Conservation (phyloP, 2,113 vertebrate species). For the Zootoca vivipara region DNA sequence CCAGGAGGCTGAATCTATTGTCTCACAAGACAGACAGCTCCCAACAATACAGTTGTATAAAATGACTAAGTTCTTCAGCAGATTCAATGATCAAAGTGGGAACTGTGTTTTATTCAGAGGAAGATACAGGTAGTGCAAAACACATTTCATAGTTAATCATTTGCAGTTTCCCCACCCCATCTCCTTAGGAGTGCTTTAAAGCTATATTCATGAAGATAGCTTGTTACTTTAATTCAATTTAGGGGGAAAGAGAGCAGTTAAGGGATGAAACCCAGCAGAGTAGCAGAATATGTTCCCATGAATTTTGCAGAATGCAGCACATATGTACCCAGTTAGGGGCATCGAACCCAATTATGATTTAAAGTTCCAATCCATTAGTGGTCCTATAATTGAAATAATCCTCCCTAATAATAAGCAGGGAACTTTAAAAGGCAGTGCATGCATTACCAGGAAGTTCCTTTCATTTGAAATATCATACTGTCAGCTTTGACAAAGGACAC, state of each 20-base stretch:
- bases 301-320: not conserved
- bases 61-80: not conserved
- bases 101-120: not conserved
- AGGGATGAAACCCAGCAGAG: fast-evolving
- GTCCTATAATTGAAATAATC: constrained; percentile 6
- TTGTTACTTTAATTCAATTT: constrained; percentile 24
- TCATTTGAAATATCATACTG: not conserved
- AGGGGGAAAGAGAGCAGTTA: not conserved
- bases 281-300: not conserved
- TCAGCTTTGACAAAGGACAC: not conserved
- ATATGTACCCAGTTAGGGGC: not conserved
- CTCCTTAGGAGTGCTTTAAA: not conserved
- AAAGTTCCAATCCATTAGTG: not conserved
- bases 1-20: too few species aligned
- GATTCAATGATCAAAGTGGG: not conserved
- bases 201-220: not conserved
- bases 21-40: too few species aligned
- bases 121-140: not conserved
- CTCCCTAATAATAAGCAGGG: not conserved
- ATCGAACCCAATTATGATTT: not conserved
- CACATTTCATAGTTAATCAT: not conserved
- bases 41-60: not conserved
- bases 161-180: not conserved
- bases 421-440: not conserved
- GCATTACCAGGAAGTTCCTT: not conserved